Base-by-base conservation (phyloP, 2,888 invertebrate genomes). In the Phyllotreta cruciferae region DNA sequence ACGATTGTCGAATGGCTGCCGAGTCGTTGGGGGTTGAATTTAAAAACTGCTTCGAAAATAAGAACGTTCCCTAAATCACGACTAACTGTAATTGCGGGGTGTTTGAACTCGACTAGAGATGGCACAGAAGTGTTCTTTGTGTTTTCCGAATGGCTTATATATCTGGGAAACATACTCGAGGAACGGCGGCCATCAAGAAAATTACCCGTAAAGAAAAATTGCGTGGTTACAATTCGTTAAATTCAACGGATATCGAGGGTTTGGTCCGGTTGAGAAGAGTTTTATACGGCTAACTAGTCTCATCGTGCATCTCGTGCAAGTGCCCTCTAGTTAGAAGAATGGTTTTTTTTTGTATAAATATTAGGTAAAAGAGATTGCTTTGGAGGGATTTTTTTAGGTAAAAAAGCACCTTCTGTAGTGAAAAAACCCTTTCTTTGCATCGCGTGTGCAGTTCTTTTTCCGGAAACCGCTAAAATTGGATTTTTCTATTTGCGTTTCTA, bases 41-140 rank as follows among this genome's bases (percentile, higher is more conserved):
- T 49, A 49, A 24, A 24, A 24, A 49, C 34, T 3, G 14, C 49
- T 49, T 49, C 35, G 34, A 49, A 34, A 49, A 49, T 49, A 49
- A 49, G 49, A 49, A 47, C 11, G 49, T 36, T 36, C 36, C 35
- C 49, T 41, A 54, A 54, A 54, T 54, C 54, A 54, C 41, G 24
- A 35, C 41, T 11, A 35, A 54, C 42, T 14, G 54, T 54, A 42
- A 54, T 54, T 54, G 24, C 42, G 34, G 54, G 54, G 54, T 54
- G 54, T 54, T 54, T 54, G 54, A 54, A 54, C 54, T 42, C 54
- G 41, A 42, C 36, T 42, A 6, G 41, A 24, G 11, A 42, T 42
- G 54, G 54, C 36, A 34, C 54, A 9, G 6, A 54, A 54, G 54
- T 54, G 54, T 54, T 11, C 24, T 54, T 54, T 54, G 39, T 54